Percentiles rank a stretch among this genome's conserved stretches.
Conservation (phyloP, 1,140 invertebrate genomes). For the Orius laevigatus region DNA sequence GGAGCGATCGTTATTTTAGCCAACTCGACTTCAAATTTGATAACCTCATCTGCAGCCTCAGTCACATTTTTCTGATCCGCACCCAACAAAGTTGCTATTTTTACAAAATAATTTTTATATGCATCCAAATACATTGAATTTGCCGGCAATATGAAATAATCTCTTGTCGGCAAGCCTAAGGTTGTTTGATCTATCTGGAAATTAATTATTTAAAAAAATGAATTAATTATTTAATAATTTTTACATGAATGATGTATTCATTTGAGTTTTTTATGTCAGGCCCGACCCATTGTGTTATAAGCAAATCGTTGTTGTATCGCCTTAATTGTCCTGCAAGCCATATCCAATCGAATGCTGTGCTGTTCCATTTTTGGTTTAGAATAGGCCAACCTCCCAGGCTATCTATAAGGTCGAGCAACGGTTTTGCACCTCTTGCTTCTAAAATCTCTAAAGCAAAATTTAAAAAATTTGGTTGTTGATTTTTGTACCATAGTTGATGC, state of each 20-base stretch:
- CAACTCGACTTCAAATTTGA: slow-evolving; percentile 65
- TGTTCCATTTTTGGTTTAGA: slow-evolving; percentile 40
- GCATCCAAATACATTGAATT: slow-evolving; percentile 56
- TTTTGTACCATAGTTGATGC: slow-evolving; percentile 55
- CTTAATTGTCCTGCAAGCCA: slow-evolving; percentile 55
- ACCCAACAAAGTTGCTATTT: slow-evolving; percentile 47
- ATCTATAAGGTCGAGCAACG: slow-evolving; percentile 51
- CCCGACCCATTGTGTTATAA: slow-evolving; percentile 70
- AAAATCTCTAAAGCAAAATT: slow-evolving; percentile 34
- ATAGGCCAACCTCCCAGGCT: slow-evolving; percentile 76
- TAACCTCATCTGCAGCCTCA: slow-evolving; percentile 49
- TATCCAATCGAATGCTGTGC: slow-evolving; percentile 51
- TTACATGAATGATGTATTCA: slow-evolving; percentile 65
- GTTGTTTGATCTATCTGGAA: slow-evolving; percentile 68
- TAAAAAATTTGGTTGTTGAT: slow-evolving; percentile 13
- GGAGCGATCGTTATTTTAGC: slow-evolving; percentile 61
- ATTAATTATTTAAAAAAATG: slow-evolving; percentile 2
- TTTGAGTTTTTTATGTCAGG: slow-evolving; percentile 79
- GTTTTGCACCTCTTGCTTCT: slow-evolving; percentile 46
- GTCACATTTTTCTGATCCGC: slow-evolving; percentile 39
- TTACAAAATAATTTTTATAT: slow-evolving; percentile 61
- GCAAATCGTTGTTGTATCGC: slow-evolving; percentile 66
- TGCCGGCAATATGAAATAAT: slow-evolving; percentile 60
- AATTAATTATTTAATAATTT: neutral
- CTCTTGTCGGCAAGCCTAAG: slow-evolving; percentile 68